Base-by-base conservation (phyloP, 1,140 invertebrate genomes). In the Drosophila obscura region DNA sequence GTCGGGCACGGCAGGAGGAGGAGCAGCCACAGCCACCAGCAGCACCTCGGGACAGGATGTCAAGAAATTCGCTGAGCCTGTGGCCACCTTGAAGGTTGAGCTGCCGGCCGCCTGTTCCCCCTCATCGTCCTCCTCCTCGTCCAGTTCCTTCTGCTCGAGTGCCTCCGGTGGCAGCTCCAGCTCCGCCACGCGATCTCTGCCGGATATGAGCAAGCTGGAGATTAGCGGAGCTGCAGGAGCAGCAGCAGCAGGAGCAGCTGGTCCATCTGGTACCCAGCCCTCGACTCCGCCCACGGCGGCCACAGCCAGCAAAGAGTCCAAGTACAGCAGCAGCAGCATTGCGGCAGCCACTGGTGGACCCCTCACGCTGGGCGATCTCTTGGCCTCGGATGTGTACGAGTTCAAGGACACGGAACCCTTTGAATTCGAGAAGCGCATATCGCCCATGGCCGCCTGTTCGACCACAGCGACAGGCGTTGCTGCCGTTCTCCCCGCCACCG, bases 351-450 rank as follows among this genome's bases (percentile, higher is more conserved):
- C 46, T 31, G 22, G 73, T 39, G 74, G 43, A 4, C 15, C 60
- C 1, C 45, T 31, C 39, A 76, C 68, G 45, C 16, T 39, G 1
- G 35, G 46, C 22, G 89, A 90, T 50, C 43, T 80, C 5, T 69
- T 77, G 2, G 84, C 90, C 24, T 88, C 90, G 76, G 96, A 87
- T 52, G 73, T 87, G 13, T 97, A 97, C 77, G 96, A 97, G 91
- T 97, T 97, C 80, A 97, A 97, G 92, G 96, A 97, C 92, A 96
- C 96, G 0, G 96, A 97, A 92, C 96, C 96, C 0, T 97, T 97
- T 81, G 96, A 97, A 90, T 95, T 96, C 75, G 95, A 96, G 91
- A 94, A 95, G 8, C 93, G 90, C 15, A 91, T 91, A 45, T 80
- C 90, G 5, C 81, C 89, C n/a, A 88, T 91, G 84, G 71, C 80